These are phyloP conservation scores for Pollenia amentaria DNA, from an alignment of 2,888 invertebrate species.

Conservation along the genomic window DNA sequence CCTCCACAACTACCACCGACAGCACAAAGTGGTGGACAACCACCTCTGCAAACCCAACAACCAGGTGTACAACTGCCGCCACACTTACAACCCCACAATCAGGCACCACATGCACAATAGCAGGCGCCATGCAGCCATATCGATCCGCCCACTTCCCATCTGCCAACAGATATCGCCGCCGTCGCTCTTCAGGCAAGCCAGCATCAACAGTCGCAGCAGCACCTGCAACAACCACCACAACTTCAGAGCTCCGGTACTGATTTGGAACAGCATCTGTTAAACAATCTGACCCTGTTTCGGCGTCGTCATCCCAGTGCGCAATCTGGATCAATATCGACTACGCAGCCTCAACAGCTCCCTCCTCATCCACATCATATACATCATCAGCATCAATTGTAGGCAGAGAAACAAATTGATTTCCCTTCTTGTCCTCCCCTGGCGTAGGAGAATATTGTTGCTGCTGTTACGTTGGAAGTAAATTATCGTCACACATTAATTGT, in stretches of 20 bases:
- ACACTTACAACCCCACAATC: constrained; percentile 81
- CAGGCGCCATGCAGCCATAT: constrained; percentile 77
- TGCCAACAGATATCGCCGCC: constrained; percentile 69
- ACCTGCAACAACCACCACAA: constrained; percentile 66
- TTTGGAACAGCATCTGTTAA: constrained; percentile 80
- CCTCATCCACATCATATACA: constrained; percentile 69
- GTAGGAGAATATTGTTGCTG: constrained; percentile 49
- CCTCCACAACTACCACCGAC: constrained; percentile 84
- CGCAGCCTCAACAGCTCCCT: constrained; percentile 66
- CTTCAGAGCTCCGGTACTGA: constrained; percentile 72
- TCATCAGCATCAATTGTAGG: constrained; percentile 71
- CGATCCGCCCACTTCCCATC: constrained; percentile 75
- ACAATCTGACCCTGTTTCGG: constrained; percentile 79
- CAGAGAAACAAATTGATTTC: constrained; percentile 27
- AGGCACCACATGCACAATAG: constrained; percentile 82
- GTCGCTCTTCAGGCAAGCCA: constrained; percentile 64
- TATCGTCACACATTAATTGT: constrained; percentile 59
- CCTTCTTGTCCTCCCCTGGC: not conserved
- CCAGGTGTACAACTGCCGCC: constrained; percentile 79
- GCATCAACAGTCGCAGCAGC: constrained; percentile 75
- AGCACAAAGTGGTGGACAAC: constrained; percentile 75
- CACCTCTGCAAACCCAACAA: constrained; percentile 77
- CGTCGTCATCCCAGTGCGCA: constrained; percentile 78
- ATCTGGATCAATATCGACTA: constrained; percentile 72
- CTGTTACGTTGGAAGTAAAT: constrained; percentile 48